Percentiles rank a stretch among this genome's conserved stretches.
phyloP scores from a whole-genome alignment of 2,113 vertebrate species.

The Apus apus region DNA sequence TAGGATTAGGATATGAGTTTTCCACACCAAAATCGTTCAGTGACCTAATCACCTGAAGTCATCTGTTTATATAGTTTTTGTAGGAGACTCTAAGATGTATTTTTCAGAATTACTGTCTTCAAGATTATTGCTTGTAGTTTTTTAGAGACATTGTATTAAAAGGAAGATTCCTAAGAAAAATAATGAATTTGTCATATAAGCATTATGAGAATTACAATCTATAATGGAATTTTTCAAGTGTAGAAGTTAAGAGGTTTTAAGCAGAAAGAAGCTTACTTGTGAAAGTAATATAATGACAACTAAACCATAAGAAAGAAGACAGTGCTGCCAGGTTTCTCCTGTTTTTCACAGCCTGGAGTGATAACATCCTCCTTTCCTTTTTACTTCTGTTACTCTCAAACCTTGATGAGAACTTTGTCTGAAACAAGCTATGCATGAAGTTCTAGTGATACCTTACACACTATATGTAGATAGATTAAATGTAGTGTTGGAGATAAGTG shows the following conservation, averaged over 20 bases:
- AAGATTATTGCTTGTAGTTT: background rate
- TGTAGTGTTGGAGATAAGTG: background rate
- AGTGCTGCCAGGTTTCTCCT: background rate
- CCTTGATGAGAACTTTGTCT: background rate
- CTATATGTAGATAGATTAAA: background rate
- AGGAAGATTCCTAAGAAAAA: background rate
- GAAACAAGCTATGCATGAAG: background rate
- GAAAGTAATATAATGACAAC: background rate
- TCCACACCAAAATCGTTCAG: background rate
- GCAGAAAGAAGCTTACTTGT: background rate
- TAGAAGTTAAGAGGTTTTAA: background rate
- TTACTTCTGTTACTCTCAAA: background rate
- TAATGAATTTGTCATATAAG: background rate
- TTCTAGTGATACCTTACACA: background rate
- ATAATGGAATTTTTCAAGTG: background rate
- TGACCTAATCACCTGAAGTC: background rate
- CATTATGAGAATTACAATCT: background rate
- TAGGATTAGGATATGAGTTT: background rate
- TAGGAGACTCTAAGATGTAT: background rate
- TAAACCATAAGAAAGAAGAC: background rate
- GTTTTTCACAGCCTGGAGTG: background rate
- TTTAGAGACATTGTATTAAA: slow-evolving; percentile 11
- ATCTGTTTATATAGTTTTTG: background rate
- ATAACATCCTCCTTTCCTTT: background rate
- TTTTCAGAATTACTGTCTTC: background rate